Percentiles rank a stretch among this genome's conserved stretches.
Conservation (phyloP, 2,113 vertebrate species). For the Cricetomys ansorgei region DNA sequence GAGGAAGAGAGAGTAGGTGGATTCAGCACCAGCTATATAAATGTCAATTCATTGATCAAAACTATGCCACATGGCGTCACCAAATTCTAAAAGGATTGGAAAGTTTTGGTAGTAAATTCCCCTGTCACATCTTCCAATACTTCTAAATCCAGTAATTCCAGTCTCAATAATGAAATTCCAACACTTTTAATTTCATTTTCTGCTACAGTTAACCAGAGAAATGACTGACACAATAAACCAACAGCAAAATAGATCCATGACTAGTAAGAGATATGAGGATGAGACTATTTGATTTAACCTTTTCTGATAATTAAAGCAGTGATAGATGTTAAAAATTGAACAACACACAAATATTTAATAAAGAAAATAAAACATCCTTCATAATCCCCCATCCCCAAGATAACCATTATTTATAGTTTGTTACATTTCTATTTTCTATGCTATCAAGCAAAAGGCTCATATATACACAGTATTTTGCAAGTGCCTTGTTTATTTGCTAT, state of each 20-base stretch:
- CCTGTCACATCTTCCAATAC: background rate
- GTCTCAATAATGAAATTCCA: background rate
- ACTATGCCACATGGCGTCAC: background rate
- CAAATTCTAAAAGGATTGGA: background rate
- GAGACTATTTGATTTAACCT: background rate
- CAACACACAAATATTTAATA: conserved; percentile 30
- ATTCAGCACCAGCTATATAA: conserved; percentile 34
- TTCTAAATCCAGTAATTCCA: background rate
- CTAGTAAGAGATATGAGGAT: background rate
- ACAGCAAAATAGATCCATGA: background rate
- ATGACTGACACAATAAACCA: background rate
- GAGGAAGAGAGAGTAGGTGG: background rate
- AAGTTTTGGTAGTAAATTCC: conserved; percentile 30
- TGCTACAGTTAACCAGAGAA: background rate
- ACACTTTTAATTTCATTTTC: conserved; percentile 17
- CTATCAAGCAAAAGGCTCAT: conserved; percentile 16
- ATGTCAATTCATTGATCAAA: background rate
- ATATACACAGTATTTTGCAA: background rate
- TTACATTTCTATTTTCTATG: conserved; percentile 11
- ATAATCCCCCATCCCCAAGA: background rate
- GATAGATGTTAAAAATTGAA: background rate
- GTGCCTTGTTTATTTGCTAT: background rate
- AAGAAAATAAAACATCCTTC: conserved; percentile 2
- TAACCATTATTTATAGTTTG: conserved; percentile 30
- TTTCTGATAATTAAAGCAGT: conserved; percentile 18